Percentiles rank a stretch among this genome's conserved stretches.
phyloP scores from a whole-genome alignment of 2,888 invertebrate species.

The Pimpla rufipes region DNA sequence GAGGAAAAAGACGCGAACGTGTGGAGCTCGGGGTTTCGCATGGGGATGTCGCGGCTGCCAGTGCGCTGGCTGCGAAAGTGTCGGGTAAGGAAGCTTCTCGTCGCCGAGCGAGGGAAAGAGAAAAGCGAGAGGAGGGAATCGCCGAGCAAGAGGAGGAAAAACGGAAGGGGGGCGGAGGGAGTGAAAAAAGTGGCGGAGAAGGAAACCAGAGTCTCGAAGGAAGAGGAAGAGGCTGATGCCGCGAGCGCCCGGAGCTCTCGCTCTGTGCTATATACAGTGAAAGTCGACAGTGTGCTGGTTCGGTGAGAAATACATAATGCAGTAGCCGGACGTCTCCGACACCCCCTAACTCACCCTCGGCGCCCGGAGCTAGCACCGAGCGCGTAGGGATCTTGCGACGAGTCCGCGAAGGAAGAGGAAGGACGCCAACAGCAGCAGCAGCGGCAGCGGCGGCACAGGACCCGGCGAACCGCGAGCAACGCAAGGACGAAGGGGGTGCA shows the following conservation, averaged over 20 bases:
- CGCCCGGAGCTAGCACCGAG: slow-evolving; percentile 45
- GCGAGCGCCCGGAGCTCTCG: slow-evolving; percentile 68
- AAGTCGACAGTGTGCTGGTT: slow-evolving; percentile 73
- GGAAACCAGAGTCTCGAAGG: slow-evolving; percentile 56
- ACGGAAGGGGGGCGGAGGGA: slow-evolving; percentile 48
- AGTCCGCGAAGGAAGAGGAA: slow-evolving; percentile 60
- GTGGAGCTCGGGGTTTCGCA: slow-evolving; percentile 29
- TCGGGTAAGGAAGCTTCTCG: slow-evolving; percentile 42
- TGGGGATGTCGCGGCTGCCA: slow-evolving; percentile 48
- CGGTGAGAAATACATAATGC: slow-evolving; percentile 85
- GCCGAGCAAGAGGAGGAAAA: slow-evolving; percentile 42
- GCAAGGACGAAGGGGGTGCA: slow-evolving; percentile 78
- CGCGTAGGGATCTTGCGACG: slow-evolving; percentile 60
- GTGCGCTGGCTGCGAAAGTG: slow-evolving; percentile 34
- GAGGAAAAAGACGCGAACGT: slow-evolving; percentile 29
- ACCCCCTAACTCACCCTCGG: slow-evolving; percentile 81
- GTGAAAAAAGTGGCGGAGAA: slow-evolving; percentile 62
- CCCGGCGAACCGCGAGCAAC: slow-evolving; percentile 67
- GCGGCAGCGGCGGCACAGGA: slow-evolving; percentile 61
- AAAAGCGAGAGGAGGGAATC: slow-evolving; percentile 54
- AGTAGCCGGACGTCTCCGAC: slow-evolving; percentile 85
- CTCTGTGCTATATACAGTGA: slow-evolving; percentile 71
- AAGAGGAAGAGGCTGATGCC: slow-evolving; percentile 68
- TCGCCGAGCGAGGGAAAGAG: slow-evolving; percentile 30
- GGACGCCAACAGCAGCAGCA: slow-evolving; percentile 58